Base-by-base conservation (phyloP, 2,113 vertebrate genomes). In the Myrmecobius fasciatus region DNA sequence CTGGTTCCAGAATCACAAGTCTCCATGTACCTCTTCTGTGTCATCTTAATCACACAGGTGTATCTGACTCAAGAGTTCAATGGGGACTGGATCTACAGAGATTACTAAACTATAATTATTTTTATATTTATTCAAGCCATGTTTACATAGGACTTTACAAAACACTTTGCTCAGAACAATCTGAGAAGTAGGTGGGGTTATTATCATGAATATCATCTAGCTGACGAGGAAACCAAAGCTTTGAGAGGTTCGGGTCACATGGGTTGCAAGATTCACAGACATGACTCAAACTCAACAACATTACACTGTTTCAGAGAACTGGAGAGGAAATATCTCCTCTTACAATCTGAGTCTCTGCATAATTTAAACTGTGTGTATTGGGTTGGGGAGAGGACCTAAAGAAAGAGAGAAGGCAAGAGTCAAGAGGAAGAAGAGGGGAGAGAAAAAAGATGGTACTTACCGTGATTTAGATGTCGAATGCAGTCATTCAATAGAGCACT, bases 381-480 rank as follows among this genome's bases (percentile, higher is more conserved):
- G 67, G 14, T 36, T n/a, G n/a, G 67, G 14, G 31, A 20, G 67
- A 83, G 20, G 67, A 20, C 36, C 20, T 20, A 75, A 43, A 83
- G n/a, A n/a, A 83, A 83, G 67, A 43, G 67, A 24, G n/a, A 20
- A n/a, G 31, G 4, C 31, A 67, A 17, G 67, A 10, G 67, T 43
- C 11, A 75, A 24, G n/a, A 83, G 14, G n/a, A 83, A 83, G 20
- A 43, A 83, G 31, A 67, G 9, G 0, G 20, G n/a, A 24, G 67
- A 43, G 17, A 2, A 52, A 48, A 24, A 0, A 2, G 0, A 0
- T 0, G 24, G 17, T 90, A 9, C 98, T 96, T 98, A 99, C 99
- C 99, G 0, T 99, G 99, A 97, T 99, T 99, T 90, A 99, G 98
- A 96, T 99, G 99, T 9, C 99, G 94, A 97, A 99, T 98, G 26